Base-by-base conservation (phyloP, 2,888 invertebrate genomes). In the Pilophorus perplexus region DNA sequence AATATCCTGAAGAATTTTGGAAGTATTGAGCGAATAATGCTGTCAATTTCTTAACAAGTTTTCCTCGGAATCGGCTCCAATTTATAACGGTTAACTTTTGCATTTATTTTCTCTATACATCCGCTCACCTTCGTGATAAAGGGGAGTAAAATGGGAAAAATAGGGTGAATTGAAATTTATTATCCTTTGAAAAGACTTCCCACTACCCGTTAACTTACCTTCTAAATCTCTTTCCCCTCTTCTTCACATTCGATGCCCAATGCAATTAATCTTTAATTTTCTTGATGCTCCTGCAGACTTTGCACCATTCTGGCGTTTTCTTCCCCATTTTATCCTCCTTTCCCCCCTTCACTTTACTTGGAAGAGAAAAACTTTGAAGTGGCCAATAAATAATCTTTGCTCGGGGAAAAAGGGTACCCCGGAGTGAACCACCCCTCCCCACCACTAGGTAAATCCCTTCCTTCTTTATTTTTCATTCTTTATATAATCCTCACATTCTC, bases 251-350 rank as follows among this genome's bases (percentile, higher is more conserved):
- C 2, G 8, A 48, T 16, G 48, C 28, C 28, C 52, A 12, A 52
- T 28, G 52, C 28, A 52, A 52, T 52, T 52, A 52, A 52, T 52
- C 52, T 52, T 52, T 52, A 52, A 52, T 52, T 52, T 52, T 28
- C 28, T 18, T 25, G 16, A 52, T 52, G 14, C 52, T 48, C 52
- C 28, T 28, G 28, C 12, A 16, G 52, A 20, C 10, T 2, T 27
- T 20, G n/a, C 14, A 25, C 27, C 52, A 4, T 28, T 8, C 52
- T n/a, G n/a, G 25, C 22, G 22, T 10, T 23, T 27, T 25, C 6
- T 23, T 27, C 1, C 25, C 48, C 8, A 10, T 14, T 3, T 5
- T 27, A 8, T 25, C 23, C 16, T 10, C 14, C 14, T 27, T 3
- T n/a, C 12, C 48, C 3, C 16, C 48, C 23, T 2, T 10, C 16